Evolutionary conservation across 2,888 invertebrate species (phyloP).

Genomic region (Rapana venosa): DNA sequence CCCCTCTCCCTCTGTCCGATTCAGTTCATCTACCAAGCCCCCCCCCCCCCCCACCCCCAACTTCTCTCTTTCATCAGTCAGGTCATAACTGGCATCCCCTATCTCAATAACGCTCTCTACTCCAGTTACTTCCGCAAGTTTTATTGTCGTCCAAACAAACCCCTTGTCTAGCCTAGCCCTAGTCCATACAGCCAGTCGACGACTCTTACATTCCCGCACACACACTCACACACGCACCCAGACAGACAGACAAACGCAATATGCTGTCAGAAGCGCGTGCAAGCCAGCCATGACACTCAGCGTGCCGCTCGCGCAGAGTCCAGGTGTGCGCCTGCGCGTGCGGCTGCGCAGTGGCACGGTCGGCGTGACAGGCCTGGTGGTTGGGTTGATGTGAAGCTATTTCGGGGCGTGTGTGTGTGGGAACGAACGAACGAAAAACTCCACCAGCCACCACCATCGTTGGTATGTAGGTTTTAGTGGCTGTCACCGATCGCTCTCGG

Average conservation of each 20-base stretch:
- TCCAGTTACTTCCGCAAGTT: too few species aligned
- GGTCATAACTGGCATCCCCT: background rate
- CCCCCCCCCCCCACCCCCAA: background rate
- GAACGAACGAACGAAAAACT: too few species aligned
- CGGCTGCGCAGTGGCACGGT: too few species aligned
- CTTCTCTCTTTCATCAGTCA: too few species aligned
- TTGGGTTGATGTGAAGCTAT: background rate
- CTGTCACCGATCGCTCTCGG: too few species aligned
- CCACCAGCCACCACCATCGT: too few species aligned
- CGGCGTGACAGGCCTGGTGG: background rate
- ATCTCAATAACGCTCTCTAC: background rate
- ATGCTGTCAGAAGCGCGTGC: background rate
- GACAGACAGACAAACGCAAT: background rate
- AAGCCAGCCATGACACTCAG: conserved; percentile 3
- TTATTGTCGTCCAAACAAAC: too few species aligned
- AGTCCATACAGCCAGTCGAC: too few species aligned
- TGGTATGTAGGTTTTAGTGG: too few species aligned
- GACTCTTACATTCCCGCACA: background rate
- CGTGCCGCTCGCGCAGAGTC: background rate
- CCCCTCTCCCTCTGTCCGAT: background rate
- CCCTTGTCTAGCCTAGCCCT: too few species aligned
- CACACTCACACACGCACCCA: background rate
- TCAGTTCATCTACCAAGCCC: background rate
- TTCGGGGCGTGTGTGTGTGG: too few species aligned
- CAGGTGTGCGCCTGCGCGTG: conserved; percentile 2